These are phyloP conservation scores for Trypoxylon attenuatum DNA, from an alignment of 2,888 invertebrate species.

Conservation along the genomic window DNA sequence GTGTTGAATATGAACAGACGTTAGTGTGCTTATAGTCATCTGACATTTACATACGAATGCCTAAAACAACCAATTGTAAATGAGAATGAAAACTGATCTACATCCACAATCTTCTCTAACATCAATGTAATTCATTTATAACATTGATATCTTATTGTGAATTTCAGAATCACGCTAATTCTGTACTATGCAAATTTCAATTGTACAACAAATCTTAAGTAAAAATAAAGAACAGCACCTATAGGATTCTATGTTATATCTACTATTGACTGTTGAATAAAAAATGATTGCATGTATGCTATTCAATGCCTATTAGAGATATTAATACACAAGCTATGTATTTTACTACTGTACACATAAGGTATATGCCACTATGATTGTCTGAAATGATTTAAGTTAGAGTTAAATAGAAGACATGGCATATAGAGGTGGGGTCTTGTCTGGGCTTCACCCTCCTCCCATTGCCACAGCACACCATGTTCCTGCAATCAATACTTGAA, in stretches of 20 bases:
- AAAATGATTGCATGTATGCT: no score
- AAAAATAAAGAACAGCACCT: no score
- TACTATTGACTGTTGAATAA: no score
- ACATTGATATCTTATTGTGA: background rate
- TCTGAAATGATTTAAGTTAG: slow-evolving; percentile 43
- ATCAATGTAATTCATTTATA: no score
- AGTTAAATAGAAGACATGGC: slow-evolving; percentile 59
- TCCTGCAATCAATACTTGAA: slow-evolving; percentile 73
- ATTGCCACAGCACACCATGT: slow-evolving; percentile 65
- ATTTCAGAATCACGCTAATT: background rate
- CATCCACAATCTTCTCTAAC: no score
- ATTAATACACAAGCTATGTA: no score
- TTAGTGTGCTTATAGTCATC: background rate
- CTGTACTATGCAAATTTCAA: background rate
- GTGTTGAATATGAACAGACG: no score
- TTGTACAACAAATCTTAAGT: no score
- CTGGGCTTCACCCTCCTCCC: slow-evolving; percentile 68
- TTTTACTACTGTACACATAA: slow-evolving; percentile 25
- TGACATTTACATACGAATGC: slow-evolving; percentile 2
- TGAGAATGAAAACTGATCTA: no score
- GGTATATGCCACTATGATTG: slow-evolving; percentile 26
- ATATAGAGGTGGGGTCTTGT: slow-evolving; percentile 66
- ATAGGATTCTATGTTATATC: no score
- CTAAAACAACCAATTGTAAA: no score
- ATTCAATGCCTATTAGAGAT: no score